Base-by-base conservation (phyloP, 1,140 invertebrate genomes). In the Scaptomyza pallida region DNA sequence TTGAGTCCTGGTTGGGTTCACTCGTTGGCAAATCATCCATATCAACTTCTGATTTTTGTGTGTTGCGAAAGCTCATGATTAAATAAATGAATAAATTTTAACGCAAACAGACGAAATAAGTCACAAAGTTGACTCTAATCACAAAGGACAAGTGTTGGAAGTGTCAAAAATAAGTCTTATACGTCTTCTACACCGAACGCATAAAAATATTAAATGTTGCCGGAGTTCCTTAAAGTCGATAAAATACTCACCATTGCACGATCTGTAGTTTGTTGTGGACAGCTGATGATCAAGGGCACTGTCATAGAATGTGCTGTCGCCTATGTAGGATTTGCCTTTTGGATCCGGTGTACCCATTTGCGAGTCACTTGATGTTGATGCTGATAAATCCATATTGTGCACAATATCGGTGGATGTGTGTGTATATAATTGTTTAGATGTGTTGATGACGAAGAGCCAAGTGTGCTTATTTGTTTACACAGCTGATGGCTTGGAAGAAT, bases 281-380 rank as follows among this genome's bases (percentile, higher is more conserved):
- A 86, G 33, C 55, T 85, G 80, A 47, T 85, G 77, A 40, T 90
- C 89, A 69, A 90, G 51, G 3, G 89, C 89, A 37, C 85, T 89
- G 15, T 81, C 77, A 45, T 90, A 90, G 5, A 90, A 59, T 8
- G 81, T 88, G 43, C 65, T 71, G 10, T 86, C 82, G 17, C 33
- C 69, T 6, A 72, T 57, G 9, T 62, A 75, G 9, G 65, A 68
- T 78, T 33, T 86, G 45, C 30, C 70, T 5, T 68, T 67, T 8
- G 70, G 59, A 5, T 86, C 82, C 3, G 68, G 63, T 6, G 77
- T 77, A 6, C 50, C 59, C 44, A 47, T 69, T 56, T 52, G 47
- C 13, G 82, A 75, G 44, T 75, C 72, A 40, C 71, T 78, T 41
- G 78, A 78, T 26, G 71, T 64, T 44, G 78, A 88, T 44, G 75